These are phyloP conservation scores for Drosophila sechellia DNA, from an alignment of 1,140 invertebrate genomes.

Conservation along the genomic window DNA sequence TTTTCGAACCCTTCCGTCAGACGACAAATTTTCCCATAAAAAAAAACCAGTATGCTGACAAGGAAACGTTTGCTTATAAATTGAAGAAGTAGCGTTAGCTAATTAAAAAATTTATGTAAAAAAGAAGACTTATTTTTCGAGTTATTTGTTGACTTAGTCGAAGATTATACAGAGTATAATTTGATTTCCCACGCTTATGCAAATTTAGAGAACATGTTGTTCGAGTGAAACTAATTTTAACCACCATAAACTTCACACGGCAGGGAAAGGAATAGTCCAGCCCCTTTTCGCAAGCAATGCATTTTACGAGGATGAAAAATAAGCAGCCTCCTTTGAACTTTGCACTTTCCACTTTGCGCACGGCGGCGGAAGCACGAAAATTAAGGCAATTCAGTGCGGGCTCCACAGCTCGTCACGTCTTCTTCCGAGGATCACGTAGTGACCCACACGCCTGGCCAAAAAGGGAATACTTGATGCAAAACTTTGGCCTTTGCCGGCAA, in stretches of 20 bases:
- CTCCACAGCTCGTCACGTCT: constrained; percentile 46
- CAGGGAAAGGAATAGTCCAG: neutral
- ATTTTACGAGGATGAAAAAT: neutral
- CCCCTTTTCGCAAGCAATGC: constrained; percentile 18
- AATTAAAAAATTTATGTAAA: neutral
- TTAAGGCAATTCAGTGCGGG: constrained; percentile 60
- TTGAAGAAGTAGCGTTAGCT: neutral
- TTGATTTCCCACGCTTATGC: neutral
- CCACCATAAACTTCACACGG: neutral
- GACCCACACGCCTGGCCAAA: constrained; percentile 24
- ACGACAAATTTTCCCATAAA: neutral
- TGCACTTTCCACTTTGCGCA: constrained; percentile 29
- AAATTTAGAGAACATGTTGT: neutral
- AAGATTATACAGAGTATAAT: too few relatives aligned
- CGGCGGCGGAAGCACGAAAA: constrained; percentile 58
- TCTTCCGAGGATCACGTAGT: constrained; percentile 56
- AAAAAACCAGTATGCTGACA: neutral
- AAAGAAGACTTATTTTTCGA: too few relatives aligned
- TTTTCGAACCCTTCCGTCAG: neutral
- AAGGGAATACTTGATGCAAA: constrained; percentile 71
- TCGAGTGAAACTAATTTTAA: constrained; percentile 7
- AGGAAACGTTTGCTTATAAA: neutral
- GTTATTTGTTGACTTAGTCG: too few relatives aligned
- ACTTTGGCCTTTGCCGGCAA: constrained; percentile 32
- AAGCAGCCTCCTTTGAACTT: constrained; percentile 13